Percentiles rank a stretch among this genome's conserved stretches.
These are phyloP conservation scores for Colostygia pectinataria DNA, from an alignment of 2,888 invertebrate genomes.

Conservation along the genomic window DNA sequence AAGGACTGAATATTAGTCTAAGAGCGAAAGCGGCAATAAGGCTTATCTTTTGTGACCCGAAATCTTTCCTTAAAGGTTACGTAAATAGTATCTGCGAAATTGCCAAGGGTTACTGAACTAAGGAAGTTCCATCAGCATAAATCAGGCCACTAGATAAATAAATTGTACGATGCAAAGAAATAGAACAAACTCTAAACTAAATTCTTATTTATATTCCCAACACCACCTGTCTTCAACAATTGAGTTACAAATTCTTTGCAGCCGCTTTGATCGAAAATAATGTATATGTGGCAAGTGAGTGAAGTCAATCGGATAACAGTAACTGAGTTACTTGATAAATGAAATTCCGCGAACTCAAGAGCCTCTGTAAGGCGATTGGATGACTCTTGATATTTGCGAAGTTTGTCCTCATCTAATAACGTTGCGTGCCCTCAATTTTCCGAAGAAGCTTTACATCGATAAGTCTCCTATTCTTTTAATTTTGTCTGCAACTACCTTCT, in stretches of 20 bases:
- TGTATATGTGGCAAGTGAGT: constrained; percentile 19
- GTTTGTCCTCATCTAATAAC: neutral
- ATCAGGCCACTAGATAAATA: neutral
- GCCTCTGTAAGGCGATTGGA: constrained; percentile 3
- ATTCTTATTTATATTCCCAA: neutral
- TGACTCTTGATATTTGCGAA: constrained; percentile 6
- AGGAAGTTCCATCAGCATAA: constrained; percentile 12
- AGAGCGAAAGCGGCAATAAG: constrained; percentile 1
- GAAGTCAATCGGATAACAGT: constrained; percentile 10
- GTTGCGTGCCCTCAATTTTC: constrained; percentile 6
- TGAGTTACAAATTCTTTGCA: constrained; percentile 4
- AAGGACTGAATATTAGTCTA: neutral
- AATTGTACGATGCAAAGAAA: constrained; percentile 1
- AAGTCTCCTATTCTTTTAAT: neutral
- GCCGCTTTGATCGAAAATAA: constrained; percentile 21
- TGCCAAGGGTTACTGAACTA: constrained; percentile 8
- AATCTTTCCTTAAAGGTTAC: constrained; percentile 5
- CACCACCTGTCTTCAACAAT: constrained; percentile 1
- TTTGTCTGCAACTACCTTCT: neutral
- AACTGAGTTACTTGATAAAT: constrained; percentile 1
- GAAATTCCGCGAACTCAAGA: constrained; percentile 2
- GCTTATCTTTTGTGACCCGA: constrained; percentile 9
- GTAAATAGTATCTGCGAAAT: constrained; percentile 2
- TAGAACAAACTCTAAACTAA: constrained; percentile 6
- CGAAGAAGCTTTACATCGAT: constrained; percentile 4